Evolutionary conservation across 2,113 vertebrate genomes (phyloP).

Genomic region (Sinosuthora webbiana): DNA sequence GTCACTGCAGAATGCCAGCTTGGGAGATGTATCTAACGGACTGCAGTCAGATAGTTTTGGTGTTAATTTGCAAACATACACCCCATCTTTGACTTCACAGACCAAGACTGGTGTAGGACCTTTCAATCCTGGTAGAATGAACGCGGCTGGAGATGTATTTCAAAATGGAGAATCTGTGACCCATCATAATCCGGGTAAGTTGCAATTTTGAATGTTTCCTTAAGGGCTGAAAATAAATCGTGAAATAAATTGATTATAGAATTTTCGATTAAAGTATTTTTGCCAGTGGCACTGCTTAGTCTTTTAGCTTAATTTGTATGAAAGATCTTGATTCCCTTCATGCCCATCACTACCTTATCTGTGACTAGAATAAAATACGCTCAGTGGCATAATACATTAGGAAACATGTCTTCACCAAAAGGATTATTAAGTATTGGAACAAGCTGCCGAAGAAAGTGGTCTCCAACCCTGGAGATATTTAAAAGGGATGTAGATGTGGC

Average conservation of each 20-base stretch:
- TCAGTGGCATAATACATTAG: background rate
- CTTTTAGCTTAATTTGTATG: background rate
- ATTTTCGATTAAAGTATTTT: background rate
- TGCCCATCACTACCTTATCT: background rate
- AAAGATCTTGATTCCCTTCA: background rate
- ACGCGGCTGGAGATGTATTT: slow-evolving; percentile 84
- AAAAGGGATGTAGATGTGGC: fast-evolving
- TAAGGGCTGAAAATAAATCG: background rate
- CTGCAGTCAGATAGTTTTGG: slow-evolving; percentile 91
- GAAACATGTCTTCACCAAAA: background rate
- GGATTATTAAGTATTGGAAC: background rate
- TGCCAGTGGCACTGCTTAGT: background rate
- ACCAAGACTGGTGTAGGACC: slow-evolving; percentile 84
- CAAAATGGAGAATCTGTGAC: slow-evolving; percentile 92
- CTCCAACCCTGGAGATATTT: background rate
- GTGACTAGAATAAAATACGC: background rate
- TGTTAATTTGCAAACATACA: slow-evolving; percentile 85
- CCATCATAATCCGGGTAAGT: slow-evolving; percentile 89
- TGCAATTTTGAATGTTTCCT: background rate
- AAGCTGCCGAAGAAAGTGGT: background rate
- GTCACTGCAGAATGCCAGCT: slow-evolving; percentile 85
- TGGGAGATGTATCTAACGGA: slow-evolving; percentile 85
- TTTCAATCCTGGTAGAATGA: slow-evolving; percentile 94
- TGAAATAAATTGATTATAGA: background rate
- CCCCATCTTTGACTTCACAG: slow-evolving; percentile 82